Conservation (phyloP, 2,888 invertebrate species). For the Habrosyne pyritoides region DNA sequence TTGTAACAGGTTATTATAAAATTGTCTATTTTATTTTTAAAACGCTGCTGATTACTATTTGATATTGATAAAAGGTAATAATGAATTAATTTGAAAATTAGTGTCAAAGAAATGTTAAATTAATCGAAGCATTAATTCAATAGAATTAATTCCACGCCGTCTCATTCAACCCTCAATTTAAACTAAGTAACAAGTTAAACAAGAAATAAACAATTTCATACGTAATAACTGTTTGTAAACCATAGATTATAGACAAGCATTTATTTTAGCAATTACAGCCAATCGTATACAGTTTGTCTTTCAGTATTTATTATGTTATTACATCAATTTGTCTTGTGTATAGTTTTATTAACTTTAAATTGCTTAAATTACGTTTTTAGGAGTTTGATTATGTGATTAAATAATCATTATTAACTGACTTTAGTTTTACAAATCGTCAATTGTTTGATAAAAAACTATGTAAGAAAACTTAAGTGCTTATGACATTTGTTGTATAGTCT, state of each 20-base stretch:
- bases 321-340: neutral
- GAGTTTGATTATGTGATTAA: neutral
- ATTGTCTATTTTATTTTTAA: no score
- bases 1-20: no score
- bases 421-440: no score
- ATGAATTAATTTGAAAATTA: no score
- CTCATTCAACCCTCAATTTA: neutral
- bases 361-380: neutral
- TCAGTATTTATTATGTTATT: slow-evolving; percentile 3
- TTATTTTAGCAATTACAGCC: neutral
- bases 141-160: neutral
- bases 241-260: slow-evolving; percentile 1
- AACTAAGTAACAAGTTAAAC: neutral
- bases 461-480: no score
- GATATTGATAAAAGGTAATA: no score
- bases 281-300: neutral
- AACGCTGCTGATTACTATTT: neutral
- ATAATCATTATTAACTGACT: neutral
- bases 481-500: no score
- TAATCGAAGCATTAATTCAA: neutral
- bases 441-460: neutral
- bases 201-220: neutral
- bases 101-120: no score
- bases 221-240: neutral
- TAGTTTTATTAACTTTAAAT: neutral